A percentile compares a stretch with the other conserved stretches of the same genome.
These are phyloP conservation scores for Pedionomus torquatus DNA, from an alignment of 2,113 vertebrate genomes.

Conservation along the genomic window DNA sequence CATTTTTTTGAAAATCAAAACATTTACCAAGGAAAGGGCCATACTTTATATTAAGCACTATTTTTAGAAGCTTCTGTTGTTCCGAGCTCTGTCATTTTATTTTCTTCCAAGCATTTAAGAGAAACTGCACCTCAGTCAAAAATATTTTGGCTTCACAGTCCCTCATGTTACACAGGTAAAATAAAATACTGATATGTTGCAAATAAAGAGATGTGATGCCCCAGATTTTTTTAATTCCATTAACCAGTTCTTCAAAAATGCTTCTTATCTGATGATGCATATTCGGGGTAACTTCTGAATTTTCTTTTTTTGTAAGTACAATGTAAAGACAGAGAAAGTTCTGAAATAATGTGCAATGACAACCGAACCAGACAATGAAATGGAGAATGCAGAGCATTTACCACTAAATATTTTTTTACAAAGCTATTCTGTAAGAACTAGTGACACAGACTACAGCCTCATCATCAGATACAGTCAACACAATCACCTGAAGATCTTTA, in stretches of 20 bases:
- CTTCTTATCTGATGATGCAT: neutral
- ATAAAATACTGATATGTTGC: neutral
- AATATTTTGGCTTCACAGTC: neutral
- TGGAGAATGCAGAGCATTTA: neutral
- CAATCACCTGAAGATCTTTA: neutral
- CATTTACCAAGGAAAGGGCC: neutral
- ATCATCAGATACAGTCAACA: neutral
- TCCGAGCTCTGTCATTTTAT: neutral
- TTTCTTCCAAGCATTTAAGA: neutral
- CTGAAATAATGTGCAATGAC: neutral
- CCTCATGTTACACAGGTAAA: neutral
- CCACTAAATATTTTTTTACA: neutral
- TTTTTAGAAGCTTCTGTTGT: neutral
- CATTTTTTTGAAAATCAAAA: neutral
- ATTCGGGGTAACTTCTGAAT: neutral
- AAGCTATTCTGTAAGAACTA: neutral
- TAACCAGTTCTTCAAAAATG: neutral
- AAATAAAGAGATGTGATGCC: neutral
- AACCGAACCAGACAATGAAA: neutral
- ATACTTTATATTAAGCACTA: neutral
- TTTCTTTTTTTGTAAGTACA: neutral
- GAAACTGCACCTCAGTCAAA: neutral
- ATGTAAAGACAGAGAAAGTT: neutral
- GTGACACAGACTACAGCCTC: neutral
- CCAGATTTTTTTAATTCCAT: neutral